These are phyloP conservation scores for Eupithecia centaureata DNA, from an alignment of 2,888 invertebrate species.

Conservation along the genomic window DNA sequence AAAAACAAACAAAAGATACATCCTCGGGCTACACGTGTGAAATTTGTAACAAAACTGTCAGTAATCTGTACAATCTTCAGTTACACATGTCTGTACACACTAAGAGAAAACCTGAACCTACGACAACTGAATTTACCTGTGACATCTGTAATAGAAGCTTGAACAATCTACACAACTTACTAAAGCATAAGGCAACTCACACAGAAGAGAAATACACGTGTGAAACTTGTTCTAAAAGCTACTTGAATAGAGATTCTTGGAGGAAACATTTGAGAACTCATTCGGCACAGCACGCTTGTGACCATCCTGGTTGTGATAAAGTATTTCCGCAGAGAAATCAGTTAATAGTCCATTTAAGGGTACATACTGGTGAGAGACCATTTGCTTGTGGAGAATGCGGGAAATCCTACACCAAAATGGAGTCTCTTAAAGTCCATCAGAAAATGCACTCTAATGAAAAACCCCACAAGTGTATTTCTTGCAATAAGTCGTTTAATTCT, in stretches of 20 bases:
- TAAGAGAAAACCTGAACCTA: not conserved
- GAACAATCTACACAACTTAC: constrained; percentile 10
- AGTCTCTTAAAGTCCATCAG: constrained; percentile 2
- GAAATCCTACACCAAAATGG: constrained; percentile 11
- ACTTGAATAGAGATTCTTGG: constrained; percentile 8
- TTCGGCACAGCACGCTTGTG: constrained; percentile 7
- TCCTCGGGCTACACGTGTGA: constrained; percentile 13
- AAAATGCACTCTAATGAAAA: not conserved
- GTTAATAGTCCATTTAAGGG: not conserved
- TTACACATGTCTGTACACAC: constrained; percentile 5
- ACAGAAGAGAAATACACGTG: constrained; percentile 3
- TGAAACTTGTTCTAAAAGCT: not conserved
- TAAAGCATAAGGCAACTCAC: constrained; percentile 6
- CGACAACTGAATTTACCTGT: not conserved
- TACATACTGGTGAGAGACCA: constrained; percentile 2
- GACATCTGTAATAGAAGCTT: constrained; percentile 8
- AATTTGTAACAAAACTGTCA: constrained; percentile 12
- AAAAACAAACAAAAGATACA: not conserved
- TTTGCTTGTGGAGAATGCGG: constrained; percentile 6
- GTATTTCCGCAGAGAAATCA: constrained; percentile 11
- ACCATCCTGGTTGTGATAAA: not conserved
- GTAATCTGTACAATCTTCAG: constrained; percentile 5
- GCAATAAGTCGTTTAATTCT: constrained; percentile 8
- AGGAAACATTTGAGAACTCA: constrained; percentile 11
- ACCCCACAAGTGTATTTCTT: constrained; percentile 3